Evolutionary conservation across 1,140 invertebrate species (phyloP), one percentile per base, ranked within the genome.

Genomic region (Drosophila teissieri): DNA sequence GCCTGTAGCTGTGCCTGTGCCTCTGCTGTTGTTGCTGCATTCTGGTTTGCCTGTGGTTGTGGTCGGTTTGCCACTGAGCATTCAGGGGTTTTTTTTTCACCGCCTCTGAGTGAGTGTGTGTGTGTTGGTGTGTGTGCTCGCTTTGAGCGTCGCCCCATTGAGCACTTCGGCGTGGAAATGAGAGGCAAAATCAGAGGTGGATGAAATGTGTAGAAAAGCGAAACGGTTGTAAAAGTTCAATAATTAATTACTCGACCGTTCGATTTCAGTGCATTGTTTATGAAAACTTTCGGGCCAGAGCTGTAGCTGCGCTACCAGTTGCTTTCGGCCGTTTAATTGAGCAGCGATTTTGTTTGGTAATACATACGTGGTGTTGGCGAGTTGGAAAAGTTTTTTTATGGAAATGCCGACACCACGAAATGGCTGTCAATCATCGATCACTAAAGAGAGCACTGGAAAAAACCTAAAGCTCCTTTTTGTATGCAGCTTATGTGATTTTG

Each of bases 141-240:
- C 31, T 55, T 52, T 51, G 78, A 49, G 40, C 44, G 57, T 60
- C 40, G 70, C 46, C 37, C 61, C 81, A 65, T 85, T 85, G 82
- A 85, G 82, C 64, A 74, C 51, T 74, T 61, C 60, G 31, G 8
- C 42, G 34, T 22, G 31, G 17, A 36, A 54, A 44, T 54, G 60
- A 63, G 60, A 54, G 60, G 48, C 11, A 51, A 34, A 24, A 34
- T 34, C 8, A 4, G 1, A 34, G 27, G 37, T 24, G 36, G 46
- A 62, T 15, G n/a, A 42, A 61, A 45, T 22, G 14, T 17, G 11
- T 24, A 36, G 37, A 42, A 70, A 40, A 22, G 64, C 64, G 62
- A 69, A 86, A 55, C 70, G 73, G 83, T 88, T 79, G 83, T 83
- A 83, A 86, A 88, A 86, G 79, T 86, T 79, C 63, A 86, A 86